A percentile compares a stretch with the other conserved stretches of the same genome.
phyloP scores from a whole-genome alignment of 2,113 vertebrate species.

The Bubo bubo region DNA sequence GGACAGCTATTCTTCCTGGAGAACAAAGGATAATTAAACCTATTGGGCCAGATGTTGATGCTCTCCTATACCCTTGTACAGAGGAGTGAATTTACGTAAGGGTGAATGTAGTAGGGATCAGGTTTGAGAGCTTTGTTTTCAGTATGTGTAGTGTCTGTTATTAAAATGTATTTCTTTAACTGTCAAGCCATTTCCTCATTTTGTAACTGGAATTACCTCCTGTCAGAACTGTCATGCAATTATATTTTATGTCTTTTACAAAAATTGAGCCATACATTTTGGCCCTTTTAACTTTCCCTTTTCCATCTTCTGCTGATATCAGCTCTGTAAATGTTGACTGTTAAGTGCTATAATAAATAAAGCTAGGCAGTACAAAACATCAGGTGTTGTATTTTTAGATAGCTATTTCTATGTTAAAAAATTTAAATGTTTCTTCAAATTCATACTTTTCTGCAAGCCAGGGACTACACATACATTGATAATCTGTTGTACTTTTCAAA shows the following conservation, averaged over 20 bases:
- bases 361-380: neutral
- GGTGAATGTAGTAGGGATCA: neutral
- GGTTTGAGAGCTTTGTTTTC: neutral
- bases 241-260: neutral
- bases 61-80: neutral
- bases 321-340: neutral
- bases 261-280: neutral
- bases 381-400: neutral
- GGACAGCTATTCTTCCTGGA: neutral
- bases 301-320: neutral
- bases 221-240: neutral
- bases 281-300: neutral
- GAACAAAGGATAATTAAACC: neutral
- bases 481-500: neutral
- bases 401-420: neutral
- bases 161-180: neutral
- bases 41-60: neutral
- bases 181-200: neutral
- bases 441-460: neutral
- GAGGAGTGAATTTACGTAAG: rapidly evolving
- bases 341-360: neutral
- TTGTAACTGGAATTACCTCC: neutral
- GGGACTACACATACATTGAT: neutral
- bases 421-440: neutral
- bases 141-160: neutral